Conservation (phyloP, 2,797 vertebrate species). For the Sebastes miniatus region DNA sequence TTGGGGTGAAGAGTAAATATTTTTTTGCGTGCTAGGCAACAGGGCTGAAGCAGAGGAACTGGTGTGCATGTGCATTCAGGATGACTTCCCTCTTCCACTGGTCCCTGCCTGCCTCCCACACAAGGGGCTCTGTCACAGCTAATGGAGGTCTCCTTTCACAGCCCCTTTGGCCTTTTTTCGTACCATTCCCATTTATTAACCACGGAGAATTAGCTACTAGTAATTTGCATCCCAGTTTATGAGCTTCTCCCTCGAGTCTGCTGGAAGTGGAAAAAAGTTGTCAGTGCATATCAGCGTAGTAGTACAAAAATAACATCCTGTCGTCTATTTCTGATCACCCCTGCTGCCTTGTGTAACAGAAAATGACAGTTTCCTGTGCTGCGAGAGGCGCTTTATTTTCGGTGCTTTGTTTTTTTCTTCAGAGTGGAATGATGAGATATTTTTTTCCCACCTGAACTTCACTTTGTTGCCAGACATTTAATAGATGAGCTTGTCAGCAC, state of each 20-base stretch:
- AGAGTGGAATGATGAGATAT: conserved; percentile 22
- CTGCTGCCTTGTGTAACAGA: conserved; percentile 49
- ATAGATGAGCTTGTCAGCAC: conserved; percentile 29
- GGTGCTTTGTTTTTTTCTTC: conserved; percentile 34
- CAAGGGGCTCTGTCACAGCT: conserved; percentile 40
- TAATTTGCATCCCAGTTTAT: conserved; percentile 43
- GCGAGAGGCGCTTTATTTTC: conserved; percentile 44
- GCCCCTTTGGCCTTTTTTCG: conserved; percentile 39
- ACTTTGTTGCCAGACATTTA: conserved; percentile 18
- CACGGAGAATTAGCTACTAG: conserved; percentile 1
- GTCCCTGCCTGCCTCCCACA: conserved; percentile 53
- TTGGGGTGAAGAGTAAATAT: conserved; percentile 81
- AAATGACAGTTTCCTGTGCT: conserved; percentile 67
- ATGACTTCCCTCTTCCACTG: conserved; percentile 76
- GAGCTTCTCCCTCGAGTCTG: conserved; percentile 22
- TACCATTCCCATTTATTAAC: conserved; percentile 25
- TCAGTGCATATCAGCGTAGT: conserved; percentile 46
- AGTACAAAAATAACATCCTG: conserved; percentile 68
- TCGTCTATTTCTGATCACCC: conserved; percentile 66
- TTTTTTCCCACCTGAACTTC: conserved; percentile 24
- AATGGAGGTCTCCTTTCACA: conserved; percentile 54
- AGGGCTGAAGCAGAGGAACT: conserved; percentile 60
- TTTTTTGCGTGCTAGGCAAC: conserved; percentile 82
- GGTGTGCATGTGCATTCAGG: conserved; percentile 63
- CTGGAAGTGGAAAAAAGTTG: conserved; percentile 63